phyloP scores from a whole-genome alignment of 1,140 invertebrate species.

The Drosophila grimshawi region DNA sequence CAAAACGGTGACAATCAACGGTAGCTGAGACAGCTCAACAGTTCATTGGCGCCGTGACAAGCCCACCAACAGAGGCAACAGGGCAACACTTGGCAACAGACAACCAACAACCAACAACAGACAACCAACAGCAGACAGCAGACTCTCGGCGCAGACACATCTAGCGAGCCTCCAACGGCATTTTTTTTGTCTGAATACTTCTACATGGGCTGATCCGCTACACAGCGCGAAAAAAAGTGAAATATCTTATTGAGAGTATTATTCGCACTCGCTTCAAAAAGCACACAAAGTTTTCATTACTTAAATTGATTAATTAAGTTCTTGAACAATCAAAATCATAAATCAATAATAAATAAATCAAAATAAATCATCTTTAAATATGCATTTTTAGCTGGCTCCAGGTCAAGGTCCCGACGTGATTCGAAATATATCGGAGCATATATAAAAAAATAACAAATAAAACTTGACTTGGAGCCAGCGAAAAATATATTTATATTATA shows the following conservation, averaged over 20 bases:
- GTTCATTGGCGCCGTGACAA: slow-evolving; percentile 65
- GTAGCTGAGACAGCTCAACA: slow-evolving; percentile 47
- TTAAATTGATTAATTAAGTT: no score
- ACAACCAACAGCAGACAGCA: slow-evolving; percentile 11
- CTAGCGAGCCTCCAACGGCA: slow-evolving; percentile 15
- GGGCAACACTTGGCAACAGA: slow-evolving; percentile 17
- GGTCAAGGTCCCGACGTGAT: no score
- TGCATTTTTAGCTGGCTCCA: no score
- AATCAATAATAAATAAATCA: no score
- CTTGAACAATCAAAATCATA: no score
- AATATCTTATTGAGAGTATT: not conserved
- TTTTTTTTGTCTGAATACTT: not conserved
- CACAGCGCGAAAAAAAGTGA: not conserved
- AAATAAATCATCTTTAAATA: no score
- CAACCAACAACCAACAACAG: slow-evolving; percentile 43
- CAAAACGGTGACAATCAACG: slow-evolving; percentile 26
- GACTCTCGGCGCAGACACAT: slow-evolving; percentile 20
- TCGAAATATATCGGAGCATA: no score
- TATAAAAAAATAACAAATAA: no score
- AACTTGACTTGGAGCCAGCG: no score
- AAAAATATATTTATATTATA: no score
- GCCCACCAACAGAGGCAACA: slow-evolving; percentile 56
- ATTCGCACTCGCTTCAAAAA: no score
- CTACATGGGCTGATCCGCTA: not conserved
- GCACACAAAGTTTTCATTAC: no score